phyloP scores from a whole-genome alignment of 2,797 vertebrate genomes.

The Pipistrellus pygmaeus region DNA sequence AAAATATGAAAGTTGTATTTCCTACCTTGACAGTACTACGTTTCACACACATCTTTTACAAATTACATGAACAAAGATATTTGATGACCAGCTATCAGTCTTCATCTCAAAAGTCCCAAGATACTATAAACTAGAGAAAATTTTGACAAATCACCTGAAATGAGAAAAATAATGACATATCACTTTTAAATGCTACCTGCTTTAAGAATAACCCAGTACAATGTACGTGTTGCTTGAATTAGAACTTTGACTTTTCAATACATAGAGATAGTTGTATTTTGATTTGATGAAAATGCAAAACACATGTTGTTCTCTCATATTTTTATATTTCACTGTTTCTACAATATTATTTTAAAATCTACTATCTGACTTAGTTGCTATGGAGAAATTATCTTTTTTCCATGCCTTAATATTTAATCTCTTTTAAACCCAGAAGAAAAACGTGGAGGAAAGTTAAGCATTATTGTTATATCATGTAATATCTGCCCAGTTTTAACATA shows the following conservation, averaged over 20 bases:
- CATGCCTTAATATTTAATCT: not conserved
- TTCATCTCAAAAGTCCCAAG: not conserved
- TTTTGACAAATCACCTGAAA: not conserved
- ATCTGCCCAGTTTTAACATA: not conserved
- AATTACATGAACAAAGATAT: not conserved
- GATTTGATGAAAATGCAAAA: conserved; percentile 47
- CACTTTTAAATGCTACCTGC: not conserved
- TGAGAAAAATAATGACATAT: not conserved
- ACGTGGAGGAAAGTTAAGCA: not conserved
- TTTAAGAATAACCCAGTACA: not conserved
- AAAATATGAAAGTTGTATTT: not conserved
- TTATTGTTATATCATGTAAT: not conserved
- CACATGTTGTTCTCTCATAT: not conserved
- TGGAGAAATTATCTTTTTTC: not conserved
- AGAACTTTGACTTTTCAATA: conserved; percentile 9
- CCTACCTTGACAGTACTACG: not conserved
- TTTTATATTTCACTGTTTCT: not conserved
- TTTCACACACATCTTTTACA: not conserved
- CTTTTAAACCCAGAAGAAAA: not conserved
- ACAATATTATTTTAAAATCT: not conserved
- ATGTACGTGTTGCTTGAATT: not conserved
- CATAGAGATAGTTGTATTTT: not conserved
- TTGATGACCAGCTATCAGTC: not conserved
- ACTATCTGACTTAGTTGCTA: not conserved
- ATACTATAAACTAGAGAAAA: not conserved